phyloP scores from a whole-genome alignment of 1,140 invertebrate species.

The Leptonema lineaticorne region DNA sequence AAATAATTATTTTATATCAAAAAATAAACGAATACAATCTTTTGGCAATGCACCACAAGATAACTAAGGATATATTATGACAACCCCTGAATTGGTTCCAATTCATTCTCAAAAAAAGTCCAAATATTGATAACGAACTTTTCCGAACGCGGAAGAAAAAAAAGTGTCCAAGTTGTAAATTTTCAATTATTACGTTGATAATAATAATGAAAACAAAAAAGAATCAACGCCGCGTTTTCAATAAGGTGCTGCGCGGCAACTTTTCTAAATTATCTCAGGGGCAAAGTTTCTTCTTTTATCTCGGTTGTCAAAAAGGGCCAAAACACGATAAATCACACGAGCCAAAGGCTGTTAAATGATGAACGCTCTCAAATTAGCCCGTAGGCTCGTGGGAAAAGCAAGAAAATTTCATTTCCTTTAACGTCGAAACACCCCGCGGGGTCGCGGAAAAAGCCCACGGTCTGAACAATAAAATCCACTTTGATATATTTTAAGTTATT shows the following conservation, averaged over 20 bases:
- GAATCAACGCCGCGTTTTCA: no score
- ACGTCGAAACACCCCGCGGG: not conserved
- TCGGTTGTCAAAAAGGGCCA: not conserved
- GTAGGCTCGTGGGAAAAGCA: not conserved
- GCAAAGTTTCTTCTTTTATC: conserved; percentile 4
- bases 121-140: no score
- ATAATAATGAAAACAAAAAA: no score
- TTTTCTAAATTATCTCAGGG: not conserved
- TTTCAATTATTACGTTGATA: not conserved
- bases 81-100: no score
- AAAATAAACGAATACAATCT: no score
- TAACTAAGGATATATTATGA: no score
- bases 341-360: conserved; percentile 4
- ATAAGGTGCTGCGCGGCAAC: not conserved
- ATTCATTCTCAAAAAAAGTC: no score
- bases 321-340: conserved; percentile 6
- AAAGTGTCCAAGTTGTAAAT: not conserved
- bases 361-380: conserved; percentile 11
- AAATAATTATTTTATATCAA: no score
- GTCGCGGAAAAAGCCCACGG: not conserved
- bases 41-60: no score
- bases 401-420: not conserved
- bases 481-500: not conserved
- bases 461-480: not conserved
- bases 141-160: not conserved